phyloP scores from a whole-genome alignment of 2,113 vertebrate genomes.

The Lophochroa leadbeateri region DNA sequence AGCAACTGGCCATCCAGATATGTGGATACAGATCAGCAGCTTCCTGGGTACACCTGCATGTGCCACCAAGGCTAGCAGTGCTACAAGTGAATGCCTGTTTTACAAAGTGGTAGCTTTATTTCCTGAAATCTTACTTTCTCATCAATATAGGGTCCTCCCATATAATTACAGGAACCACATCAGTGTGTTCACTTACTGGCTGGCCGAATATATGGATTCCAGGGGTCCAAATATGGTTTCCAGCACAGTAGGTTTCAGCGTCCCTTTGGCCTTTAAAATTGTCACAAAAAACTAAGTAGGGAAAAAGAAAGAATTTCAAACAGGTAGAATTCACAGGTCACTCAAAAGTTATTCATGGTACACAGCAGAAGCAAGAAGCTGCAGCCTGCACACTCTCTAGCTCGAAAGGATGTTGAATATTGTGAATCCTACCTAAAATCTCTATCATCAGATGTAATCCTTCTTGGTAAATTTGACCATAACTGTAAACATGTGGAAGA shows the following conservation, averaged over 20 bases:
- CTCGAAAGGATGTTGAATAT: neutral
- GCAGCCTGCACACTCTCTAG: neutral
- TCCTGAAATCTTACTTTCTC: neutral
- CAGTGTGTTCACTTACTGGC: conserved; percentile 83
- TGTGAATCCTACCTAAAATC: neutral
- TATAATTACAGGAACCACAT: neutral
- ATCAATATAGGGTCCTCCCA: neutral
- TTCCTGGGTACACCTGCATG: neutral
- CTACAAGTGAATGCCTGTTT: neutral
- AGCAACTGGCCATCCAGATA: neutral
- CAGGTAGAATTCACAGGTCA: neutral
- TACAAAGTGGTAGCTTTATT: neutral
- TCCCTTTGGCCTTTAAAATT: conserved; percentile 91
- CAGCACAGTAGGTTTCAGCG: conserved; percentile 79
- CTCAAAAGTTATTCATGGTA: neutral
- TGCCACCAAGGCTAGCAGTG: neutral
- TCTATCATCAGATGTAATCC: neutral
- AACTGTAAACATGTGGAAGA: neutral
- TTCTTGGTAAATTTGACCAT: neutral
- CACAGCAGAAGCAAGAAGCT: neutral
- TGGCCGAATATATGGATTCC: conserved; percentile 86
- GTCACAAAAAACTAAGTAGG: conserved; percentile 83
- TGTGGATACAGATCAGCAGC: neutral
- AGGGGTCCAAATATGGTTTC: conserved; percentile 89
- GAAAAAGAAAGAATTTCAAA: neutral